Conservation (phyloP, 1,140 invertebrate genomes). For the Sitodiplosis mosellana region DNA sequence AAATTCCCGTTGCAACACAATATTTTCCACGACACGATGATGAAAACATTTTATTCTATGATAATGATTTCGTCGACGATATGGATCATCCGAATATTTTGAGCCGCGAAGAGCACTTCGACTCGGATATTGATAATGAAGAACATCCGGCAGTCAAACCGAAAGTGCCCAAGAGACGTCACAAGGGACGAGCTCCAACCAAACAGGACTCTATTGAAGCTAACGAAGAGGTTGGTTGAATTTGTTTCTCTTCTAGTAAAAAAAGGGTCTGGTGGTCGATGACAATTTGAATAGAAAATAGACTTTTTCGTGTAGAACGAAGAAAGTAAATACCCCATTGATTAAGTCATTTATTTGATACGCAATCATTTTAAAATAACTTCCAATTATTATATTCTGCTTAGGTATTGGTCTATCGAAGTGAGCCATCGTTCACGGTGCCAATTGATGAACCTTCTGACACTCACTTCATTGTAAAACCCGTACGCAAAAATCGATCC, state of each 20-base stretch:
- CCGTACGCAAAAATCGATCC: too few relatives aligned
- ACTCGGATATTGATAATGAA: conserved; percentile 1
- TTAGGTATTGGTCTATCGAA: too few relatives aligned
- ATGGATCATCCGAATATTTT: conserved; percentile 28
- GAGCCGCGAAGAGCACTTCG: conserved; percentile 8
- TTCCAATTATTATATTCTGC: too few relatives aligned
- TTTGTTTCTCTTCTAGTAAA: too few relatives aligned
- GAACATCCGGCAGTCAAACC: conserved; percentile 6
- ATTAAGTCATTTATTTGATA: conserved; percentile 18
- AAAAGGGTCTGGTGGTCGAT: too few relatives aligned
- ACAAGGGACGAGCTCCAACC: conserved; percentile 12
- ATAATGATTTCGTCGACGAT: conserved; percentile 26
- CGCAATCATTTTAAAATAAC: conserved; percentile 27
- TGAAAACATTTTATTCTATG: conserved; percentile 25
- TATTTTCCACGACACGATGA: conserved; percentile 24
- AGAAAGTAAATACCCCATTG: too few relatives aligned
- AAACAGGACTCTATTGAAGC: too few relatives aligned
- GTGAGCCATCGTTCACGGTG: too few relatives aligned
- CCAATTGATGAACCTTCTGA: too few relatives aligned
- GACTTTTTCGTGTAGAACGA: too few relatives aligned
- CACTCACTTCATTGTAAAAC: too few relatives aligned
- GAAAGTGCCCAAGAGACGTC: conserved; percentile 18
- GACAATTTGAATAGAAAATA: too few relatives aligned
- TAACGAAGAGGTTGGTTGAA: conserved; percentile 6
- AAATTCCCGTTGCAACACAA: conserved; percentile 13